These are phyloP conservation scores for Tetragnatha montana DNA, from an alignment of 2,888 invertebrate genomes.

Conservation along the genomic window DNA sequence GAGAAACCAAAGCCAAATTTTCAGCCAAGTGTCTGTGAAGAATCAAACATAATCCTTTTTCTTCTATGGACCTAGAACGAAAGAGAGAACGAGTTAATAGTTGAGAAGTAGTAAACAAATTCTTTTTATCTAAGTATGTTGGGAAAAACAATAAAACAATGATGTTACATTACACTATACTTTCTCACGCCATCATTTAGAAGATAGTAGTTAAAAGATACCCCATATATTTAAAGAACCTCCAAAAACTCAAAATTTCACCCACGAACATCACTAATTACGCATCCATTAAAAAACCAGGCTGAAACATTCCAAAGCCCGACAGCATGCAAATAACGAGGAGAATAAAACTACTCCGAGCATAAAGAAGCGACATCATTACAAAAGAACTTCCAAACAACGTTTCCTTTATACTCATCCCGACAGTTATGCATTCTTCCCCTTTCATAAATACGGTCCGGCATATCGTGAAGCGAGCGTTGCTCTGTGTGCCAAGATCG, in stretches of 20 bases:
- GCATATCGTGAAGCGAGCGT: slow-evolving; percentile 6
- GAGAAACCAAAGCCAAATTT: neutral
- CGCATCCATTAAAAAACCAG: too few relatives aligned
- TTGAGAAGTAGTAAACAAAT: too few relatives aligned
- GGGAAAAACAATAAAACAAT: too few relatives aligned
- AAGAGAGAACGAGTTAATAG: neutral
- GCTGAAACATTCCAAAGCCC: too few relatives aligned
- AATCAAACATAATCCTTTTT: neutral
- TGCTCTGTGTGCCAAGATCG: slow-evolving; percentile 10
- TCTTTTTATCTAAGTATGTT: too few relatives aligned
- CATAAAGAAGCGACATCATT: neutral
- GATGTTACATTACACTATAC: too few relatives aligned
- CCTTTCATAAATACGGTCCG: slow-evolving; percentile 4
- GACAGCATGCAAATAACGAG: neutral
- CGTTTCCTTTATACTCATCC: neutral
- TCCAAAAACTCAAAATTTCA: too few relatives aligned
- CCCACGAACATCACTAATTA: too few relatives aligned
- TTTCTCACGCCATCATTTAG: too few relatives aligned
- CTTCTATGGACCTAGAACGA: neutral
- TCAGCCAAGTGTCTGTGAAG: neutral
- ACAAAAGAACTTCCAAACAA: neutral
- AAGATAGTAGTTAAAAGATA: too few relatives aligned
- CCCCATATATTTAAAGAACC: too few relatives aligned
- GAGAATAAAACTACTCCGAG: neutral
- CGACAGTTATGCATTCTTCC: slow-evolving; percentile 8